Conservation (phyloP, 2,797 vertebrate species). For the Paratrypauchen microcephalus region DNA sequence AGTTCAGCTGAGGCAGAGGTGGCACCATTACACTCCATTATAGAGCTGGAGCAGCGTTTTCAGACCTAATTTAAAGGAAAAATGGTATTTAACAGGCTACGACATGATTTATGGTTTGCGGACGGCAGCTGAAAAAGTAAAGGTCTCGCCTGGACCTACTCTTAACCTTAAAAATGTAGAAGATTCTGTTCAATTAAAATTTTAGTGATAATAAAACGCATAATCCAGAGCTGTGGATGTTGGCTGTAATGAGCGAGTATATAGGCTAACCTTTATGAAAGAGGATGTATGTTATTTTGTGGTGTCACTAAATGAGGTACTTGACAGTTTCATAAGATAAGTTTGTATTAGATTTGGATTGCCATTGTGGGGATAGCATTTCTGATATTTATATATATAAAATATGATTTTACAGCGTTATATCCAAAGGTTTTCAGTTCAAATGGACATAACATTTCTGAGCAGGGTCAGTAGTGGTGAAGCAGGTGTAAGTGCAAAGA, state of each 20-base stretch:
- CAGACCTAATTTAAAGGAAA: slow-evolving; percentile 43
- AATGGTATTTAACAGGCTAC: slow-evolving; percentile 27
- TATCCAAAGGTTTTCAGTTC: too few relatives aligned
- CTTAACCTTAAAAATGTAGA: slow-evolving; percentile 4
- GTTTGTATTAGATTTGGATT: not conserved
- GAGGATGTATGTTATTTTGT: not conserved
- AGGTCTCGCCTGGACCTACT: not conserved
- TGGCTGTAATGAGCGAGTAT: not conserved
- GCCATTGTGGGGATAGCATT: too few relatives aligned
- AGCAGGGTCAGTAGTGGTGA: too few relatives aligned
- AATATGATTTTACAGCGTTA: too few relatives aligned
- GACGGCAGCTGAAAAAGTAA: slow-evolving; percentile 24
- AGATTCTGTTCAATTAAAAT: slow-evolving; percentile 8
- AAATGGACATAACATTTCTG: too few relatives aligned
- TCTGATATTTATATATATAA: too few relatives aligned
- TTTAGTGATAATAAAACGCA: not conserved
- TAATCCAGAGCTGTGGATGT: not conserved
- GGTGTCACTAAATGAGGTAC: not conserved
- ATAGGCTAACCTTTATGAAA: slow-evolving; percentile 3
- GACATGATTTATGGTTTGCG: slow-evolving; percentile 24
- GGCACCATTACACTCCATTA: slow-evolving; percentile 47
- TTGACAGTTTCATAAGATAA: not conserved
- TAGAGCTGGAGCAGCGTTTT: slow-evolving; percentile 35
- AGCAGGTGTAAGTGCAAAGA: not conserved
- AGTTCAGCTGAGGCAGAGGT: slow-evolving; percentile 48